These are phyloP conservation scores for Oncorhynchus masou DNA, from an alignment of 2,113 vertebrate genomes.

Conservation along the genomic window DNA sequence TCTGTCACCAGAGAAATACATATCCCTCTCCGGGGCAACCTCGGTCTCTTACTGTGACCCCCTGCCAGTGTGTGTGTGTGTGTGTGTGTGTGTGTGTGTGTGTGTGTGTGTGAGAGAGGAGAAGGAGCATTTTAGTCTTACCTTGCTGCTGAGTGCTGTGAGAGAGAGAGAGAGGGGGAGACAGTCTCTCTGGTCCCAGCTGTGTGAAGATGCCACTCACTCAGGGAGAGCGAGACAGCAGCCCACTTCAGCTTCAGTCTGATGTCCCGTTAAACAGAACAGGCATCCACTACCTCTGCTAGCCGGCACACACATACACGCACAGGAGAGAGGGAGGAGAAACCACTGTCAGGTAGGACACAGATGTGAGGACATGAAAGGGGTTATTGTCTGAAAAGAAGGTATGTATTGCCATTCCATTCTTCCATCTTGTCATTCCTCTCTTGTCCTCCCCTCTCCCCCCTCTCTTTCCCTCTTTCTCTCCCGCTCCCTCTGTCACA, in stretches of 20 bases:
- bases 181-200: conserved; percentile 43
- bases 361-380: not conserved
- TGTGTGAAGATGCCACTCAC: conserved; percentile 26
- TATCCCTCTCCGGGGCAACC: not conserved
- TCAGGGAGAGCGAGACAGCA: conserved; percentile 43
- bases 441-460: conserved; percentile 27
- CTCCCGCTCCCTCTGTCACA: conserved; percentile 14
- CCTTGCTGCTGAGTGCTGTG: conserved; percentile 41
- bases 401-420: conserved; percentile 26
- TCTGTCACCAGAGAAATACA: not conserved
- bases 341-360: conserved; percentile 58
- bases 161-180: conserved; percentile 6
- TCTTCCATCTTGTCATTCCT: conserved; percentile 15
- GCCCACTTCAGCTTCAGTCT: conserved; percentile 25
- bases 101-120: not conserved
- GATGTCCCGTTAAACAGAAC: conserved; percentile 65
- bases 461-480: conserved; percentile 10
- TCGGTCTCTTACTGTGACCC: not conserved
- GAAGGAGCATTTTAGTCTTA: conserved; percentile 35
- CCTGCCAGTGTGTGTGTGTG: not conserved
- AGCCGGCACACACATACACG: conserved; percentile 36
- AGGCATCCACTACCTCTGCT: conserved; percentile 47
- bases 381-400: conserved; percentile 29
- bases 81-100: too few relatives aligned
- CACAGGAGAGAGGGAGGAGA: conserved; percentile 49